Base-by-base conservation (phyloP, 2,888 invertebrate genomes). In the Cataglyphis albicans region DNA sequence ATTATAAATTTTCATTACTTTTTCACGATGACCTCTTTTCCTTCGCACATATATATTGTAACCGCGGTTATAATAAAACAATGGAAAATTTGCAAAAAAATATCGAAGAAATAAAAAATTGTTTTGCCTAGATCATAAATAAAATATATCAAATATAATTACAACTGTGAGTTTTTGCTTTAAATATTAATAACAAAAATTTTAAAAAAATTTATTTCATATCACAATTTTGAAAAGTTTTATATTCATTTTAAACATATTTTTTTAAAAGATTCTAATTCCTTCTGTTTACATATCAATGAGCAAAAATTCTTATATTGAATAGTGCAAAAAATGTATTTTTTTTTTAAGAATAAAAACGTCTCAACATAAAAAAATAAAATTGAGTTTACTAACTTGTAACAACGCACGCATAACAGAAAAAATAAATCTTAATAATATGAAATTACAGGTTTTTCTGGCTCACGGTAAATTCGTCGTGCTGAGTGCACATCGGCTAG, bases 391-490 rank as follows among this genome's bases (percentile, higher is more conserved):
- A 41, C 10, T 41, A 41, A 41, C 3, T 48, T 0, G 18, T 21
- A 10, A n/a, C n/a, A 35, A 64, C n/a, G 32, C 32, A n/a, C 5
- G 10, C 21, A 15, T 25, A 15, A 15, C 12, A 21, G 25, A 21
- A 25, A 41, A 6, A 12, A 25, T 25, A 29, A 29, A 52, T n/a
- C 7, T 48, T 18, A 48, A 18, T 44, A n/a, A n/a, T 29, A 7
- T 70, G 44, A 3, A 44, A 57, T 59, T 29, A 59, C 86, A 94
- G 94, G 94, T 97, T 86, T 99, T 99, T 95, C 97, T 99, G 74
- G 98, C 98, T 18, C 98, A 98, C 94, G 98, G 98, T 75, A 99
- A 99, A 95, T 98, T 98, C 95, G 98, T 99, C 12, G 98, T 99
- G 52, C 96, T 99, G 70, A 98, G 98, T 93, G 99, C 98, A 38